A percentile compares a stretch with the other conserved stretches of the same genome.
These are phyloP conservation scores for Ectobius pallidus DNA, from an alignment of 2,888 invertebrate genomes.

Conservation along the genomic window DNA sequence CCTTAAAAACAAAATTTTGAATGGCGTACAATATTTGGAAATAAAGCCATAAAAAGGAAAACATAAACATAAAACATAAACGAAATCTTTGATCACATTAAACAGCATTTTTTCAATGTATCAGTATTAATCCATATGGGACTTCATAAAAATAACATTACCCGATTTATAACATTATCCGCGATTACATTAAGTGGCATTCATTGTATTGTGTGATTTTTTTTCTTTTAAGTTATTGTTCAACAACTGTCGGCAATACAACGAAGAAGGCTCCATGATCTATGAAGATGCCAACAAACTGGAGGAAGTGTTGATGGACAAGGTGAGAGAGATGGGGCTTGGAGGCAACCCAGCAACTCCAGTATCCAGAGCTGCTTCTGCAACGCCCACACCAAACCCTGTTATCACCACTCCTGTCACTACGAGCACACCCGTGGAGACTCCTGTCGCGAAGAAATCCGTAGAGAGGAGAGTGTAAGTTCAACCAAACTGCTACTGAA, in stretches of 20 bases:
- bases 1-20: too few relatives aligned
- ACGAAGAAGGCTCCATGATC: slow-evolving; percentile 94
- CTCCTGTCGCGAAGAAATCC: not conserved
- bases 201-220: slow-evolving; percentile 22
- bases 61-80: too few relatives aligned
- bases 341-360: not conserved
- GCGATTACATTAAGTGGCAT: too few relatives aligned
- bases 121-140: too few relatives aligned
- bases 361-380: not conserved
- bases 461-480: slow-evolving; percentile 10
- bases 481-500: too few relatives aligned
- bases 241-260: slow-evolving; percentile 94
- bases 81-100: too few relatives aligned
- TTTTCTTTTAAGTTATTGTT: slow-evolving; percentile 87
- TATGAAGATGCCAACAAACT: slow-evolving; percentile 92
- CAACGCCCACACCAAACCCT: not conserved
- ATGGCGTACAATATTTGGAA: too few relatives aligned
- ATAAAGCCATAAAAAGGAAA: too few relatives aligned
- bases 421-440: not conserved
- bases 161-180: too few relatives aligned
- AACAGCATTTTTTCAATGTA: too few relatives aligned
- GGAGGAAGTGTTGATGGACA: slow-evolving; percentile 83
- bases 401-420: not conserved
- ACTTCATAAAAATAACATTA: too few relatives aligned
- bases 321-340: slow-evolving; percentile 75